A percentile compares a stretch with the other conserved stretches of the same genome.
Evolutionary conservation across 2,113 vertebrate genomes (phyloP).

Genomic region (Channa maculata): DNA sequence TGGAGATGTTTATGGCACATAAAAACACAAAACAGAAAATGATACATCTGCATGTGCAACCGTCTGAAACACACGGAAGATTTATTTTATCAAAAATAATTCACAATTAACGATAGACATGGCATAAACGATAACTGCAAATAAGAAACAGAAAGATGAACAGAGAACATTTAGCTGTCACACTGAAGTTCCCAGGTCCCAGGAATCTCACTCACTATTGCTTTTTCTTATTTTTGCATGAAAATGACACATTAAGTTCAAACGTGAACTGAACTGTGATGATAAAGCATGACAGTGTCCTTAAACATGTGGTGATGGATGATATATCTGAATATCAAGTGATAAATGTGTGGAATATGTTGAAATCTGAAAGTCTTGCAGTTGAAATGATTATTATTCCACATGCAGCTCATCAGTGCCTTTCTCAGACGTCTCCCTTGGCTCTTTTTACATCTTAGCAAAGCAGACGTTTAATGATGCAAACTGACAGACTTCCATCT

Average conservation of each 20-base stretch:
- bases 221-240: constrained; percentile 27
- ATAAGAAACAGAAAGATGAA: constrained; percentile 16
- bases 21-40: background rate
- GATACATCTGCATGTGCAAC: constrained; percentile 34
- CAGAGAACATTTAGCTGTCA: constrained; percentile 39
- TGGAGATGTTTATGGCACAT: constrained; percentile 13
- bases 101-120: constrained; percentile 55
- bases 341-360: background rate
- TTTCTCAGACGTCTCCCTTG: constrained; percentile 12
- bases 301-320: background rate
- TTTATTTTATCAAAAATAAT: constrained; percentile 79
- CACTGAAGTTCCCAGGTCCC: constrained; percentile 32
- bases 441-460: constrained; percentile 27
- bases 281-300: constrained; percentile 5
- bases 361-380: background rate
- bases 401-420: constrained; percentile 22
- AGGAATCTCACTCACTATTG: constrained; percentile 44
- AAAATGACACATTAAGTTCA: constrained; percentile 9
- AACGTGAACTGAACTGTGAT: constrained; percentile 14
- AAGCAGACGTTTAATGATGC: constrained; percentile 18
- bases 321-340: background rate
- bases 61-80: constrained; percentile 43
- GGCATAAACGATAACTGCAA: constrained; percentile 28
- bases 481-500: too few species aligned
- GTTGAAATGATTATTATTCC: constrained; percentile 23